Evolutionary conservation across 2,888 invertebrate genomes (phyloP).

Genomic region (Achlya flavicornis): DNA sequence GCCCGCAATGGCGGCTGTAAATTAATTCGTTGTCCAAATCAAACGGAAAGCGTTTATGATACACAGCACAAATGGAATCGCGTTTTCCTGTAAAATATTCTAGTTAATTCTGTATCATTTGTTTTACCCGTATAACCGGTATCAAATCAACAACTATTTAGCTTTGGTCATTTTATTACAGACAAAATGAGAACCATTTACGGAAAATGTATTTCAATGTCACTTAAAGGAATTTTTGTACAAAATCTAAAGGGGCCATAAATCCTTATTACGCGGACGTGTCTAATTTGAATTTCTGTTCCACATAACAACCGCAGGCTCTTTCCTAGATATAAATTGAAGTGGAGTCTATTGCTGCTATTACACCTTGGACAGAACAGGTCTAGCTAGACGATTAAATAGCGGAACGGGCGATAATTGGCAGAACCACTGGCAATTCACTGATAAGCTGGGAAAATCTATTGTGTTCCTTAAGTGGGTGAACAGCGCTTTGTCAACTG

Average conservation of each 20-base stretch:
- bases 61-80: conserved; percentile 30
- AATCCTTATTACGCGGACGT: conserved; percentile 23
- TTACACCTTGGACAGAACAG: conserved; percentile 7
- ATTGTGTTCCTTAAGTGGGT: conserved; percentile 1
- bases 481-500: not conserved
- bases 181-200: not conserved
- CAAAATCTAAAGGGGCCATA: conserved; percentile 17
- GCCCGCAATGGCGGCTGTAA: conserved; percentile 32
- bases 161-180: not conserved
- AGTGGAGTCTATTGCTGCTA: not conserved
- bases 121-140: not conserved
- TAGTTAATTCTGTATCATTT: conserved; percentile 9
- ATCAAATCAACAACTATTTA: too few relatives aligned
- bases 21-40: conserved; percentile 43
- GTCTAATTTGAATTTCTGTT: conserved; percentile 20
- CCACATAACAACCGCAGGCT: conserved; percentile 16
- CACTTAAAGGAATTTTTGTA: conserved; percentile 19
- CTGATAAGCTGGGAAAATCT: not conserved
- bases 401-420: conserved; percentile 15
- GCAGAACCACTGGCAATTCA: conserved; percentile 8
- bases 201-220: not conserved
- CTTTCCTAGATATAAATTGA: conserved; percentile 20
- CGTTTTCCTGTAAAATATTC: conserved; percentile 46
- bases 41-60: conserved; percentile 47
- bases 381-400: conserved; percentile 21